A percentile compares a stretch with the other conserved stretches of the same genome.
These are phyloP conservation scores for Ciconia maguari DNA, from an alignment of 2,113 vertebrate species.

Conservation along the genomic window DNA sequence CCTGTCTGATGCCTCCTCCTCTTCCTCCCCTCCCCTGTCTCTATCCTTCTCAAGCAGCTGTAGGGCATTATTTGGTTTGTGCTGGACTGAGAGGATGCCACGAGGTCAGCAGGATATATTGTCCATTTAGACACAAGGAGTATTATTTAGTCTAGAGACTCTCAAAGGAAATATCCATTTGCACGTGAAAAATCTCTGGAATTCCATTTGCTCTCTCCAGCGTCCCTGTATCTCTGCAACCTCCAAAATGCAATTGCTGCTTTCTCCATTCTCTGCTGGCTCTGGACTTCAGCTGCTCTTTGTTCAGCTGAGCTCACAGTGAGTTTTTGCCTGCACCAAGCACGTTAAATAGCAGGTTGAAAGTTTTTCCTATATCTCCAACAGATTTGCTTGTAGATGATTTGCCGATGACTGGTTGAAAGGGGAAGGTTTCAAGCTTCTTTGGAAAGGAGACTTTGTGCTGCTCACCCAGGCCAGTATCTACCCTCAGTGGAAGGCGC, in stretches of 20 bases:
- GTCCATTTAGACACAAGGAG: slow-evolving; percentile 46
- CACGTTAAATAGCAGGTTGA: not conserved
- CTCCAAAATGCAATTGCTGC: not conserved
- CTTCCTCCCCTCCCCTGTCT: not conserved
- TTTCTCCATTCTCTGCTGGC: not conserved
- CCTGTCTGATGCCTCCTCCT: not conserved
- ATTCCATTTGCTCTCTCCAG: slow-evolving; percentile 50
- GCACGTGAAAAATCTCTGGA: slow-evolving; percentile 72
- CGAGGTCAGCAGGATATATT: slow-evolving; percentile 28
- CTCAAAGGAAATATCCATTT: slow-evolving; percentile 72
- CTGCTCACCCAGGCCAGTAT: not conserved
- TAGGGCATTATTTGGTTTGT: not conserved
- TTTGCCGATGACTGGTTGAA: not conserved
- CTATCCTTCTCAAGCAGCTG: not conserved
- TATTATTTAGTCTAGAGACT: slow-evolving; percentile 75
- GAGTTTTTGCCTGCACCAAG: not conserved
- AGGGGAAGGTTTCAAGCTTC: not conserved
- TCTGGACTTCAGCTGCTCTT: not conserved
- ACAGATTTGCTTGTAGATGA: not conserved
- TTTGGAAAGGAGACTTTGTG: not conserved
- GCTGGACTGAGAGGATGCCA: not conserved
- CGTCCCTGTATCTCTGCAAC: not conserved
- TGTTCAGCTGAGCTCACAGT: not conserved
- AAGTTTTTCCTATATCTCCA: not conserved
- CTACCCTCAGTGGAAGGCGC: not conserved